Conservation (phyloP, 2,797 vertebrate species). For the Schizothorax lantsangensis region DNA sequence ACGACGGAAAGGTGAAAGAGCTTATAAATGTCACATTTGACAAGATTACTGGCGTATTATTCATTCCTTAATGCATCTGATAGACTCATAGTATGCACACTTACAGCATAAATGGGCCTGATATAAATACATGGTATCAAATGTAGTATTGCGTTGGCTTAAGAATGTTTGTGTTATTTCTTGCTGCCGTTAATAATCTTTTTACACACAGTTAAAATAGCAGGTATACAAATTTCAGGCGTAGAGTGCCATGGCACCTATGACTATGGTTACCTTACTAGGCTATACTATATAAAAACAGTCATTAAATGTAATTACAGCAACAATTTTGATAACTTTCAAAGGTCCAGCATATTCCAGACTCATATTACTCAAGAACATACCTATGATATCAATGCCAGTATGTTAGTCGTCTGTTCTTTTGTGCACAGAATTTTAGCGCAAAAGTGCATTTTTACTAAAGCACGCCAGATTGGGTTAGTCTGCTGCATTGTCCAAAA, state of each 20-base stretch:
- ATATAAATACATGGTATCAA: background rate
- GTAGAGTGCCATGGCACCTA: background rate
- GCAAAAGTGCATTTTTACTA: background rate
- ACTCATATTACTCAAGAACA: background rate
- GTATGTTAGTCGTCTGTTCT: background rate
- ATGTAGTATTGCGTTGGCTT: background rate
- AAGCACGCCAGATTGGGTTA: background rate
- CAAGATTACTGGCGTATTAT: conserved; percentile 14
- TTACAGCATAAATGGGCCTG: background rate
- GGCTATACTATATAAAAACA: background rate
- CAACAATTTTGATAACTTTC: background rate
- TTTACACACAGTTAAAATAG: conserved; percentile 20
- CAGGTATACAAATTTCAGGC: background rate
- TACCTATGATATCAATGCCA: background rate
- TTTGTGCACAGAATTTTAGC: background rate
- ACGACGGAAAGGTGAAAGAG: conserved; percentile 12
- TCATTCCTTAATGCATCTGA: background rate
- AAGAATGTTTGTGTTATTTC: background rate
- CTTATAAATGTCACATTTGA: conserved; percentile 22
- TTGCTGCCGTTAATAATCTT: background rate
- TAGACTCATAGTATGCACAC: background rate
- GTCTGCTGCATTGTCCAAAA: background rate
- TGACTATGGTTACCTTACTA: background rate
- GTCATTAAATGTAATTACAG: conserved; percentile 40
- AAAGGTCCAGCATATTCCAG: conserved; percentile 8